Base-by-base conservation (phyloP, 2,888 invertebrate species). In the Cantharis nigra region DNA sequence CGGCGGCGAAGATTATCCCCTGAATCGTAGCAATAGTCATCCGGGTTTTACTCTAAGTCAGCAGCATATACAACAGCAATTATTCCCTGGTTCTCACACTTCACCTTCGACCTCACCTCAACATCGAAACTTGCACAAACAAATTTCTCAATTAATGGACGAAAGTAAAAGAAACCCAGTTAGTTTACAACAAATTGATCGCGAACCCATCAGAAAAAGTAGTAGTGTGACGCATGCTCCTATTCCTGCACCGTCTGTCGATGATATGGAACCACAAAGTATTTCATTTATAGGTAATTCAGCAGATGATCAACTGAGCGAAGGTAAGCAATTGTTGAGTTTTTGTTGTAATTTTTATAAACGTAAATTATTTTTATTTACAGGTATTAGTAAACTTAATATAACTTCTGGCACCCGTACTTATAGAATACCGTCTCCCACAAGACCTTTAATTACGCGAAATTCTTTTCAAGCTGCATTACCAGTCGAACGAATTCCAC, bases 261-360 rank as follows among this genome's bases (percentile, higher is more conserved):
- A 96, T 86, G 96, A 96, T 86, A 97, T 97, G 96, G 96, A 96
- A 84, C 97, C 97, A 0, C 97, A 97, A 87, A 96, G 95, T 89
- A 97, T 97, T 85, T 97, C 96, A 74, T 97, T 97, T 86, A 96
- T 97, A 82, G 96, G 96, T 85, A 93, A 92, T 87, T 91, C 92
- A 23, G 90, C 89, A 69, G 91, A 91, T 87, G 87, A 87, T 69
- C 89, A 89, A 83, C 84, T 88, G 63, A 87, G 82, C 65, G 86
- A 88, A 84, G 87, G 87, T 85, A 78, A 65, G 23, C 10, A 28
- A 63, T 18, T 2, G 1, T 23, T 69, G 9, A 30, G 0, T 9
- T 69, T 30, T 9, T 23, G 7, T 7, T n/a, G n/a, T 1, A 13
- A n/a, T n/a, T 49, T 49, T 49, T n/a, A 49, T 49, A n/a, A 33